Evolutionary conservation across 2,113 vertebrate genomes (phyloP).

Genomic region (Megaceryle torquata): DNA sequence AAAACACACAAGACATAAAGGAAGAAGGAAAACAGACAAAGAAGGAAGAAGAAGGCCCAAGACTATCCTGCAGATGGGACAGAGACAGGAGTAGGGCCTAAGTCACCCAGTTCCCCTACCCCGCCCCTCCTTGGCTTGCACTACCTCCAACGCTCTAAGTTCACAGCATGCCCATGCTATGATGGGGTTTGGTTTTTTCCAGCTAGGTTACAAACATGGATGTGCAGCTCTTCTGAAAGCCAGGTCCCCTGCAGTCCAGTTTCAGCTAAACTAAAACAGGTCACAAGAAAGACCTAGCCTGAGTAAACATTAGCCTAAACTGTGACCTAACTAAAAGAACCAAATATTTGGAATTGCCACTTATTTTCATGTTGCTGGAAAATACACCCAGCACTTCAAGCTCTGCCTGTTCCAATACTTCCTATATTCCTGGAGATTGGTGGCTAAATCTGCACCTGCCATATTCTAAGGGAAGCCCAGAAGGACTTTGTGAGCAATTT

Average conservation of each 20-base stretch:
- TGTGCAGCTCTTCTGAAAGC: neutral
- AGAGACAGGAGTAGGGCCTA: neutral
- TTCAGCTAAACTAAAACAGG: neutral
- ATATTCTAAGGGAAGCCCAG: neutral
- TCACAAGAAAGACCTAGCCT: neutral
- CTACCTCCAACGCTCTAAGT: neutral
- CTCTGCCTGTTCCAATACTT: neutral
- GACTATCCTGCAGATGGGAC: neutral
- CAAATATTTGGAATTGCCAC: neutral
- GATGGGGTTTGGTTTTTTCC: neutral
- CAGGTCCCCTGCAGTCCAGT: neutral
- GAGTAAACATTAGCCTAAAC: neutral
- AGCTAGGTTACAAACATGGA: neutral
- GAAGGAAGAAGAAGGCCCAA: neutral
- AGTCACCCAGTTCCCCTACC: neutral
- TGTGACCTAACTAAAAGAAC: neutral
- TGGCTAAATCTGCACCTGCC: neutral
- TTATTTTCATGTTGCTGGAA: neutral
- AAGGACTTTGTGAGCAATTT: neutral
- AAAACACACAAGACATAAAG: neutral
- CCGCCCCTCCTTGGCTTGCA: neutral
- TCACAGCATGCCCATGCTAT: neutral
- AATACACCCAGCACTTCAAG: neutral
- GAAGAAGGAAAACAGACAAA: neutral
- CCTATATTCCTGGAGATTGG: neutral